Percentiles rank a stretch among this genome's conserved stretches.
These are phyloP conservation scores for Druon quercuslanigerum DNA, from an alignment of 1,140 invertebrate genomes.

Conservation along the genomic window DNA sequence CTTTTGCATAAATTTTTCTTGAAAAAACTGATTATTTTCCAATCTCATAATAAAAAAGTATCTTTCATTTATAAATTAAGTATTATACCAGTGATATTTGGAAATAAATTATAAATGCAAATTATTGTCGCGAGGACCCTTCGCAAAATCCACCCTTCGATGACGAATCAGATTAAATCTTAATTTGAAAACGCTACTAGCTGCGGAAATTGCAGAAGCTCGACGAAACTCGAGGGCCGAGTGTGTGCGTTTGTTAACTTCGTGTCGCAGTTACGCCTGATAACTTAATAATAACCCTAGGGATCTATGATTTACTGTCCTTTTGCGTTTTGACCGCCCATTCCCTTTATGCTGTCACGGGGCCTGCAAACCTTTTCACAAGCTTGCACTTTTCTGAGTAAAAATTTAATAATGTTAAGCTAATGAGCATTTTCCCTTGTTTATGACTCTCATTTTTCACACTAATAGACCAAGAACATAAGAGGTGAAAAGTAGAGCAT, in stretches of 20 bases:
- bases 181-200: constrained; percentile 58
- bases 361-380: background rate
- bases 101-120: constrained; percentile 26
- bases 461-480: too few relatives aligned
- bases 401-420: background rate
- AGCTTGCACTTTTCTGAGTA: background rate
- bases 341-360: constrained; percentile 11
- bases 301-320: constrained; percentile 46
- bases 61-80: background rate
- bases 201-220: constrained; percentile 53
- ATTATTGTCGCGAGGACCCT: constrained; percentile 30
- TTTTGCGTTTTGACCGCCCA: constrained; percentile 38
- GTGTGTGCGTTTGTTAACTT: constrained; percentile 27
- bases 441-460: too few relatives aligned
- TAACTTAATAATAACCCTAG: constrained; percentile 48
- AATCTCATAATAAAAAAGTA: too few relatives aligned
- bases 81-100: background rate
- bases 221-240: constrained; percentile 31
- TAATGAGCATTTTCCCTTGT: background rate
- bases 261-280: constrained; percentile 40
- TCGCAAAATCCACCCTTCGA: constrained; percentile 49
- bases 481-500: too few relatives aligned
- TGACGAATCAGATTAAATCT: constrained; percentile 61
- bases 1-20: too few relatives aligned
- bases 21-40: too few relatives aligned